phyloP scores from a whole-genome alignment of 2,888 invertebrate species.

The Tinea pellionella region DNA sequence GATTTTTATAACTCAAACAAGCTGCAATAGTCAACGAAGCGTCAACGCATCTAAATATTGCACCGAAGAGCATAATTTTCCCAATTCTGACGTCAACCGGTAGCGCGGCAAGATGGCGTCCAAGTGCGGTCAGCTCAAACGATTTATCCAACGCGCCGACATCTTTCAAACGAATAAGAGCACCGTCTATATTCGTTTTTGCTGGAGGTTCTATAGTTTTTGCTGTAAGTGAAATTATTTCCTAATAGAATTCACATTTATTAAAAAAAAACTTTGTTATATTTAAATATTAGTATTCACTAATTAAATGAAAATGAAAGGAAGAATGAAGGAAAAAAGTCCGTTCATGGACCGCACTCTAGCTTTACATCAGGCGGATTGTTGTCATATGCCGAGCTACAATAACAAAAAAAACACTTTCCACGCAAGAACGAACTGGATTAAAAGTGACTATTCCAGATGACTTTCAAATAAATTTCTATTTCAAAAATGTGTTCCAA shows the following conservation, averaged over 20 bases:
- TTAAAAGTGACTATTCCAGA: no score
- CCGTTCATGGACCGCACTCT: no score
- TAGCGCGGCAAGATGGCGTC: conserved; percentile 86
- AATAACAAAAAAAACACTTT: no score
- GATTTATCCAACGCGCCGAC: conserved; percentile 84
- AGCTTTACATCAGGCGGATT: no score
- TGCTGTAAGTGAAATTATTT: conserved; percentile 41
- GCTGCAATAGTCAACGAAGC: conserved; percentile 92
- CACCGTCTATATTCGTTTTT: conserved; percentile 74
- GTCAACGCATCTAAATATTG: conserved; percentile 92
- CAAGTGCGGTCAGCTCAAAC: conserved; percentile 83
- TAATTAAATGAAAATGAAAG: no score
- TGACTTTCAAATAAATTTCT: no score
- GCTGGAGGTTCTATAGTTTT: conserved; percentile 81
- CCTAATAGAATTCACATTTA: not conserved
- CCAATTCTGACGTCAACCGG: conserved; percentile 93
- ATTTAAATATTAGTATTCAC: not conserved
- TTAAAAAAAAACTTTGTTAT: not conserved
- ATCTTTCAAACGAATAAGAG: conserved; percentile 77
- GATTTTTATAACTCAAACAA: conserved; percentile 82
- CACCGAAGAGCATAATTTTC: conserved; percentile 92
- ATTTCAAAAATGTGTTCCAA: no score
- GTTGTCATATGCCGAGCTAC: no score
- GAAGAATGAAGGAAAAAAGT: no score
- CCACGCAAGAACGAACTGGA: no score